phyloP scores from a whole-genome alignment of 1,140 invertebrate genomes.

The Manduca sexta region DNA sequence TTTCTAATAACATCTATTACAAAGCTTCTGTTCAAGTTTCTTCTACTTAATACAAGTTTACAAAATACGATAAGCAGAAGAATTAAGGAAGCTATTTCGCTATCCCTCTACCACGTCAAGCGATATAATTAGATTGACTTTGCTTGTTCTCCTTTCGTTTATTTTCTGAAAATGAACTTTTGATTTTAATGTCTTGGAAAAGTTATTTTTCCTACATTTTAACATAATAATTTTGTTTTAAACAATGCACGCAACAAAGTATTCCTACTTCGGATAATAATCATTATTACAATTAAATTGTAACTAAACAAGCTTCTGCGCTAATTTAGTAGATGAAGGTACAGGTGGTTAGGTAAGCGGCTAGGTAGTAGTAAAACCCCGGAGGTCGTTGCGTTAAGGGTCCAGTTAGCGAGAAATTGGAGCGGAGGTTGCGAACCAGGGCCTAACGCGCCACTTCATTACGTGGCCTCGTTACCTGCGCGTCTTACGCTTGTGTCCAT shows the following conservation, averaged over 20 bases:
- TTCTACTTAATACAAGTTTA: constrained; percentile 13
- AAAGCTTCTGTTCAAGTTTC: constrained; percentile 1
- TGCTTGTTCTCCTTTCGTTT: constrained; percentile 35
- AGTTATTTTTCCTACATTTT: constrained; percentile 8
- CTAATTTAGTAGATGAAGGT: constrained; percentile 9
- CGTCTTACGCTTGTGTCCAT: constrained; percentile 20
- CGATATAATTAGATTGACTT: constrained; percentile 43
- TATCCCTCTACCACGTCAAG: constrained; percentile 40
- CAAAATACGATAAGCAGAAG: constrained; percentile 22
- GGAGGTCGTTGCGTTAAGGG: constrained; percentile 33
- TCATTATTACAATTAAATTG: too few species aligned
- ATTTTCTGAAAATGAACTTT: constrained; percentile 42
- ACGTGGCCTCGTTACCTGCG: constrained; percentile 35
- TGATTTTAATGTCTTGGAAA: constrained; percentile 22
- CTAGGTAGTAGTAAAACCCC: constrained; percentile 25
- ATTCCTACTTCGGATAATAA: too few species aligned
- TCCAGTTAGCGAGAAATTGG: constrained; percentile 51
- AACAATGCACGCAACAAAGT: too few species aligned
- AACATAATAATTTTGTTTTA: too few species aligned
- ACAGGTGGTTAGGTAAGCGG: constrained; percentile 10
- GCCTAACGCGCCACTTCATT: constrained; percentile 52
- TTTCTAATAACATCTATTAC: neutral
- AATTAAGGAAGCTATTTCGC: constrained; percentile 45
- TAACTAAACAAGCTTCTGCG: too few species aligned
- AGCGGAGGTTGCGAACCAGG: constrained; percentile 32